Conservation (phyloP, 2,113 vertebrate species). For the Siniperca knerii region DNA sequence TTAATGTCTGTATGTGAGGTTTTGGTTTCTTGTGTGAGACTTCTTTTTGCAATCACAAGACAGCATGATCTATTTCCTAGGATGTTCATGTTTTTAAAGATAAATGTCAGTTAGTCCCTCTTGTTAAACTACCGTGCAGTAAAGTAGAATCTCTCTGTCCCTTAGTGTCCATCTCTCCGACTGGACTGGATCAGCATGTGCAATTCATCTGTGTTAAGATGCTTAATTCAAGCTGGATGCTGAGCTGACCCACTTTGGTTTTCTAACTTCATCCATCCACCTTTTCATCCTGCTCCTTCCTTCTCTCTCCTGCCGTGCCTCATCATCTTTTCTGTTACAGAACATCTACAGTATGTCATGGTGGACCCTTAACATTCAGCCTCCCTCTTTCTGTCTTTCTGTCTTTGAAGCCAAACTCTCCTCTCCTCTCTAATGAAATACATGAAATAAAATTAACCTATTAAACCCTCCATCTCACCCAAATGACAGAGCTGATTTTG, state of each 20-base stretch:
- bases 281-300: constrained; percentile 12
- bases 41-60: background rate
- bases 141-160: background rate
- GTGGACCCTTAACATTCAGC: background rate
- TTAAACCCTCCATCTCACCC: background rate
- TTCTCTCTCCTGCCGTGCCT: background rate
- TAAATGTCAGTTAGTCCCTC: background rate
- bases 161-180: background rate
- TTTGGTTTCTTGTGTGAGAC: background rate
- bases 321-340: constrained; percentile 14
- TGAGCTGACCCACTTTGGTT: constrained; percentile 43
- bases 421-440: background rate
- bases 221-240: constrained; percentile 32
- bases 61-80: background rate
- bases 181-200: constrained; percentile 4
- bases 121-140: background rate
- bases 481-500: constrained; percentile 11
- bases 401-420: background rate
- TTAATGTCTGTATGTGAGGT: background rate
- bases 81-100: no score
- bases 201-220: constrained; percentile 18
- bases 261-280: constrained; percentile 30
- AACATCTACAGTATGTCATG: constrained; percentile 2
- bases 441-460: background rate
- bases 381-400: background rate